Percentiles rank a stretch among this genome's conserved stretches.
phyloP scores from a whole-genome alignment of 1,140 invertebrate genomes.

The Hermetia illucens region DNA sequence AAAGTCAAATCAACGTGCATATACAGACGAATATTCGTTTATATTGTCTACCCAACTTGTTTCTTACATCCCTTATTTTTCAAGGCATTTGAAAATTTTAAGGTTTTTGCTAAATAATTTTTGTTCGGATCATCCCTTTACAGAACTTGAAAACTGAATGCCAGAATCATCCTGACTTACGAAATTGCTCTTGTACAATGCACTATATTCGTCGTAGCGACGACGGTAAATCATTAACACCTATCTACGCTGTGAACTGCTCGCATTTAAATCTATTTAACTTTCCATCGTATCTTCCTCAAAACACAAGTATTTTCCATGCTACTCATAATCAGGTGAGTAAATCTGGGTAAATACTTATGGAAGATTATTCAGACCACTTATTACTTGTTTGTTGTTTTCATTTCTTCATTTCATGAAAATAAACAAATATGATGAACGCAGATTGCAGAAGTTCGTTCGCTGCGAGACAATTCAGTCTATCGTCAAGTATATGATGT shows the following conservation, averaged over 20 bases:
- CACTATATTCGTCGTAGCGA: slow-evolving; percentile 14
- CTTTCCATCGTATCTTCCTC: slow-evolving; percentile 20
- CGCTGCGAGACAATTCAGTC: slow-evolving; percentile 45
- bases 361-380: not conserved
- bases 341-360: not conserved
- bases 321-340: slow-evolving; percentile 24
- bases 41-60: no score
- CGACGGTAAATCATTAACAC: slow-evolving; percentile 30
- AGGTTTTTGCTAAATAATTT: slow-evolving; percentile 2
- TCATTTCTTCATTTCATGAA: not conserved
- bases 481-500: slow-evolving; percentile 54
- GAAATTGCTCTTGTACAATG: slow-evolving; percentile 21
- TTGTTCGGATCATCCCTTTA: slow-evolving; percentile 14
- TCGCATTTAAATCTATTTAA: slow-evolving; percentile 15
- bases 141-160: slow-evolving; percentile 14
- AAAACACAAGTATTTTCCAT: slow-evolving; percentile 20
- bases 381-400: not conserved
- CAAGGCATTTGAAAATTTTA: no score
- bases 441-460: slow-evolving; percentile 46
- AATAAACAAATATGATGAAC: not conserved
- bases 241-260: slow-evolving; percentile 32
- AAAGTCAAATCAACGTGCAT: no score
- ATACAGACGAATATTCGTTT: no score
- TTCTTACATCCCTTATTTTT: no score
- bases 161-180: slow-evolving; percentile 16